A percentile compares a stretch with the other conserved stretches of the same genome.
Conservation (phyloP, 2,888 invertebrate species). For the Tortrix viridana region DNA sequence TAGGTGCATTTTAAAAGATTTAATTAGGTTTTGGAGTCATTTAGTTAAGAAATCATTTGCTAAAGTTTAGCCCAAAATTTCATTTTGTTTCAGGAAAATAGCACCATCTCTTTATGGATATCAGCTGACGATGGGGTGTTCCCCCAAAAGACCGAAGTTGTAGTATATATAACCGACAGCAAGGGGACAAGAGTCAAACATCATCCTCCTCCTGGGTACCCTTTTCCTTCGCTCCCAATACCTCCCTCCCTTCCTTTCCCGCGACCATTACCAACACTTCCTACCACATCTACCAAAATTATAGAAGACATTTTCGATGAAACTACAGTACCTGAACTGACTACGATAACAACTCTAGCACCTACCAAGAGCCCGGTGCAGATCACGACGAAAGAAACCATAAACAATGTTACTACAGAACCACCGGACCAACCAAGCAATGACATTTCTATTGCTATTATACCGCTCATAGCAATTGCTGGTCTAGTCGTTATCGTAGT, state of each 20-base stretch:
- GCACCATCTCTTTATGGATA: slow-evolving; percentile 75
- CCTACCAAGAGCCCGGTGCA: slow-evolving; percentile 49
- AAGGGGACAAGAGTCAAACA: slow-evolving; percentile 57
- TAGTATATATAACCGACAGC: slow-evolving; percentile 68
- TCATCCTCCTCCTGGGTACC: slow-evolving; percentile 61
- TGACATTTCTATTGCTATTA: slow-evolving; percentile 86
- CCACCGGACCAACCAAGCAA: slow-evolving; percentile 56
- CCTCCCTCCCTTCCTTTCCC: slow-evolving; percentile 47
- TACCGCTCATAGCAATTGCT: slow-evolving; percentile 89
- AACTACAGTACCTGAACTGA: slow-evolving; percentile 66
- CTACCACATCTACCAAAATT: slow-evolving; percentile 63
- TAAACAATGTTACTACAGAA: slow-evolving; percentile 53
- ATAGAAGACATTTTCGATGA: slow-evolving; percentile 55
- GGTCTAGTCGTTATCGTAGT: slow-evolving; percentile 88
- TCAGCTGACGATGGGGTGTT: slow-evolving; percentile 71
- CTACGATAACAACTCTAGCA: slow-evolving; percentile 56
- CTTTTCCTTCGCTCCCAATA: slow-evolving; percentile 46
- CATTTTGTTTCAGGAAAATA: slow-evolving; percentile 75
- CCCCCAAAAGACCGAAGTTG: slow-evolving; percentile 71
- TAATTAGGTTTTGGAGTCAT: too few species aligned
- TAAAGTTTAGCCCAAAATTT: too few species aligned
- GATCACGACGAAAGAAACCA: slow-evolving; percentile 54
- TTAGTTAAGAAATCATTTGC: too few species aligned
- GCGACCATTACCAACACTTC: slow-evolving; percentile 55
- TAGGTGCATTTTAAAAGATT: too few species aligned